Evolutionary conservation across 2,888 invertebrate species (phyloP), one percentile per base, ranked within the genome.

Genomic region (Heliconius hortense): DNA sequence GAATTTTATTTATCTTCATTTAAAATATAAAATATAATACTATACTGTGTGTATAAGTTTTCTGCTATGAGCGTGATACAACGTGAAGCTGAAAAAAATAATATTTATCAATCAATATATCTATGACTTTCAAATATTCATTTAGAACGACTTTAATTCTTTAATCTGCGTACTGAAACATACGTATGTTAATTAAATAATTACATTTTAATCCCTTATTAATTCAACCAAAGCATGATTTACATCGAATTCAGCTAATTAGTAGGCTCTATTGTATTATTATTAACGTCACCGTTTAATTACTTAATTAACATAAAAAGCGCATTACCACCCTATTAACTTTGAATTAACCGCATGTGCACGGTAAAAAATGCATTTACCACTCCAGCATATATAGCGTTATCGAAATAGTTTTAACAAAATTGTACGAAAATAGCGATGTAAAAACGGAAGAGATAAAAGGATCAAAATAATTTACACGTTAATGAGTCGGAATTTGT

Each of bases 401-500:
- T 67, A 74, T 76, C 43, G 67, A 56, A 67, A 74, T 74, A 62
- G 66, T 77, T 75, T 70, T 39, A 70, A n/a, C 66, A 62, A 67
- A 70, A 24, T 66, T 66, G 67, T 71, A 71, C 24, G 56, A 69
- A 72, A 75, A 56, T 72, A 59, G 71, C 71, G 21, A 26, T 60
- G 67, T 18, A 62, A 31, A 53, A 63, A 60, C 72, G 68, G 72
- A 76, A 78, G 72, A 78, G 75, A 75, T 75, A 77, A 77, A 78
- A 74, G 53, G 62, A 71, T 73, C 67, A 74, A 79, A 68, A 76
- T 77, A 77, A 79, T 77, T 74, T 70, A 71, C 74, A 72, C 48
- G 70, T 73, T 76, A 82, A 82, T 82, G 77, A 82, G 79, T 69
- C 76, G 76, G 77, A 84, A 83, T 85, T 85, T 82, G 82, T 82